These are phyloP conservation scores for Hirtodrosophila alboralis DNA, from an alignment of 2,888 invertebrate species.

Conservation along the genomic window DNA sequence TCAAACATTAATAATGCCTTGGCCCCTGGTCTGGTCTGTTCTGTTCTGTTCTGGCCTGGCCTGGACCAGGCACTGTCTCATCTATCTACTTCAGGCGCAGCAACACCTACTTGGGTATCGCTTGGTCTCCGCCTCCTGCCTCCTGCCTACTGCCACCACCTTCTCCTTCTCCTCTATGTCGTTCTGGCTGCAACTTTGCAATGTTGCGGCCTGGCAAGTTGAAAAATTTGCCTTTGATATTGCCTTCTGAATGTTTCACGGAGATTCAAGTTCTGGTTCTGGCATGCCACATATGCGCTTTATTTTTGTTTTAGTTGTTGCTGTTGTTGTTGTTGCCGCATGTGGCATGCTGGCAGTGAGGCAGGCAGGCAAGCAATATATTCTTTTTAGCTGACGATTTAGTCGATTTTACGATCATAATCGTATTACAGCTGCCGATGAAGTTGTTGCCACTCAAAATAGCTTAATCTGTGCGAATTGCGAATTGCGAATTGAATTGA, in stretches of 20 bases:
- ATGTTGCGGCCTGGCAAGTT: constrained; percentile 40
- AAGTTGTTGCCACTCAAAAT: constrained; percentile 59
- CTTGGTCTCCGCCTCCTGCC: constrained; percentile 21
- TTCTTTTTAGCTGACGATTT: constrained; percentile 70
- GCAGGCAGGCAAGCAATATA: constrained; percentile 49
- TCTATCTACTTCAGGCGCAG: constrained; percentile 73
- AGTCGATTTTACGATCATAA: constrained; percentile 68
- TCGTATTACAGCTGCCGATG: constrained; percentile 56
- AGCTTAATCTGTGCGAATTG: constrained; percentile 49
- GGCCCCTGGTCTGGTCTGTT: constrained; percentile 26
- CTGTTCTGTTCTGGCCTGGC: neutral
- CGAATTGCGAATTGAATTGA: constrained; percentile 47
- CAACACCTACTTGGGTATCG: constrained; percentile 66
- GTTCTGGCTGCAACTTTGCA: neutral
- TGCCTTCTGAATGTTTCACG: constrained; percentile 38
- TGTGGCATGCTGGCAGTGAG: constrained; percentile 24
- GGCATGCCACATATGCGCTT: constrained; percentile 34
- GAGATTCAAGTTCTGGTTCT: constrained; percentile 24
- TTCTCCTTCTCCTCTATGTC: constrained; percentile 9
- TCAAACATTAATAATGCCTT: constrained; percentile 77
- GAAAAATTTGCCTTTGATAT: constrained; percentile 76
- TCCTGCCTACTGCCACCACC: constrained; percentile 21
- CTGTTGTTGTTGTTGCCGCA: constrained; percentile 8
- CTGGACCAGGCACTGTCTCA: constrained; percentile 34
- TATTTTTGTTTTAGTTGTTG: neutral